These are phyloP conservation scores for Oceanites oceanicus DNA, from an alignment of 2,113 vertebrate species.

Conservation along the genomic window DNA sequence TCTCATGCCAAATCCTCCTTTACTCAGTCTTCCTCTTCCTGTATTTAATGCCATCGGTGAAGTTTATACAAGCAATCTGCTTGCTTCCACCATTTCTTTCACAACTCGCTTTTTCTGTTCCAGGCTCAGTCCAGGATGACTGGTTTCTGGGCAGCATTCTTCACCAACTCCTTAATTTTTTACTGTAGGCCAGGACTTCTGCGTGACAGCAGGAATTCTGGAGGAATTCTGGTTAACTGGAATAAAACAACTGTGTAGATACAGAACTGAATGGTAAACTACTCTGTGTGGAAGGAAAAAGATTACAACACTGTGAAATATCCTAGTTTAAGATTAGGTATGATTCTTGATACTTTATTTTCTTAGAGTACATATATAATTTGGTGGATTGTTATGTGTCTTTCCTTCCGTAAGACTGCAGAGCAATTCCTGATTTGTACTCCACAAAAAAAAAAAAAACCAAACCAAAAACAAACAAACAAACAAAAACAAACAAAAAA, in stretches of 20 bases:
- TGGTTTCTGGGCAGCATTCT: background rate
- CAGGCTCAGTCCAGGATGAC: background rate
- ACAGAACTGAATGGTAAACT: background rate
- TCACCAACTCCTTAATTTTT: background rate
- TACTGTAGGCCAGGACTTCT: background rate
- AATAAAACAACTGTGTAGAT: background rate
- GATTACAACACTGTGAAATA: background rate
- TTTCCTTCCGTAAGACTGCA: background rate
- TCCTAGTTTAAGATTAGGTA: background rate
- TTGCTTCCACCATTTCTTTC: background rate
- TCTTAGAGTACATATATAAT: background rate
- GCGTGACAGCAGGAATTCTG: background rate
- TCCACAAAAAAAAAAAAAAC: background rate
- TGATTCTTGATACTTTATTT: background rate
- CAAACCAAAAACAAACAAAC: no score
- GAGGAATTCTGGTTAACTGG: background rate
- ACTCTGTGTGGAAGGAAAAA: background rate
- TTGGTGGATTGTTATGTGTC: background rate
- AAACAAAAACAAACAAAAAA: no score
- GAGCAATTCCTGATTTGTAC: background rate
- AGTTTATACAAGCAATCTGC: background rate
- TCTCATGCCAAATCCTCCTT: background rate
- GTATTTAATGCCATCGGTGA: background rate
- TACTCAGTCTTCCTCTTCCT: background rate
- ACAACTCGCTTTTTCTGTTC: background rate